Evolutionary conservation across 2,888 invertebrate species (phyloP), one percentile per base, ranked within the genome.

Genomic region (Tholera decimalis): DNA sequence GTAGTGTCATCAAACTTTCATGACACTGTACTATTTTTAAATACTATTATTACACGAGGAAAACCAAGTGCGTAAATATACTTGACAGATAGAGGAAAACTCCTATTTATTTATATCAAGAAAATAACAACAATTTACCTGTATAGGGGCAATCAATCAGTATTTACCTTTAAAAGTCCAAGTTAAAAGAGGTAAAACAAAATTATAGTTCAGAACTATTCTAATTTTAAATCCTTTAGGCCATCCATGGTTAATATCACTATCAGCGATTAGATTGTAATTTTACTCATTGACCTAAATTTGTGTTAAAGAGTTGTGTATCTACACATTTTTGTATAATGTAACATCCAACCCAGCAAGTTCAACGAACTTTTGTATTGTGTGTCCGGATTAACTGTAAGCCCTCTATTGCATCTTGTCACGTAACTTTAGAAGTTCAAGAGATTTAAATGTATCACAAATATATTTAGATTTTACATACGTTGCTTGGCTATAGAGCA

Each of bases 361-460:
- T 61, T 65, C 55, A 35, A 43, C 24, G 43, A 77, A 58, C 61
- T 47, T 35, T 1, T 8, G 0, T 41, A 2, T 62, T 22, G 83
- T 88, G 77, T 85, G 83, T 84, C 60, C 67, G 66, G 15, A 50
- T 66, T 30, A 72, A 57, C 69, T 73, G 68, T 55, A 70, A 79
- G 73, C 77, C 63, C 65, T 80, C 80, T 85, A 84, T 85, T 81
- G 80, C 82, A 83, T 79, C 72, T 81, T 84, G 85, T 84, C 89
- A 86, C 86, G 86, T 88, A 83, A 83, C 76, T 85, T 82, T 79
- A 83, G 82, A 82, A 82, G 82, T 86, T 83, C 80, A 84, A 82
- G 83, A 81, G 85, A 82, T 87, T 87, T 88, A 85, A 86, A 83
- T 83, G 79, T 77, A 85, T 83, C 67, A 75, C 82, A 84, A 85